A percentile compares a stretch with the other conserved stretches of the same genome.
phyloP scores from a whole-genome alignment of 2,888 invertebrate species.

The Archaeoteleia sp. region DNA sequence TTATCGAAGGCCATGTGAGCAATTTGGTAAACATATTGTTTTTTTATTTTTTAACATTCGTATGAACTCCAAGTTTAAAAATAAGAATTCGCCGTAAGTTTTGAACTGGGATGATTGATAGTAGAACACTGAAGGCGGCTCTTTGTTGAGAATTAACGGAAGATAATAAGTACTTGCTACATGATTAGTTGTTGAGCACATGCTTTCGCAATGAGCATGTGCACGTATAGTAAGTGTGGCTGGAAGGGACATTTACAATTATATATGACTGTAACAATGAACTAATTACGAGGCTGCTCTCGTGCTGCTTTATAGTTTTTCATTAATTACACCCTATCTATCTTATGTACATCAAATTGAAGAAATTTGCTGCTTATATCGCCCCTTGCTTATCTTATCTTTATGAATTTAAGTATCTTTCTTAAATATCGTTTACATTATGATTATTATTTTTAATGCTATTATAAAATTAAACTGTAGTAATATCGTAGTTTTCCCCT shows the following conservation, averaged over 20 bases:
- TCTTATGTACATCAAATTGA: conserved; percentile 7
- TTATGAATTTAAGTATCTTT: too few relatives aligned
- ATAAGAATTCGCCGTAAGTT: conserved; percentile 6
- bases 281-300: conserved; percentile 38
- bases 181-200: conserved; percentile 55
- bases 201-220: conserved; percentile 41
- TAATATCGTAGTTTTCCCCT: too few relatives aligned
- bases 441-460: too few relatives aligned
- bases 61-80: too few relatives aligned
- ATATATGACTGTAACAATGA: conserved; percentile 49
- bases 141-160: conserved; percentile 54
- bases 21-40: too few relatives aligned
- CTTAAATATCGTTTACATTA: too few relatives aligned
- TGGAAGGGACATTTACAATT: conserved; percentile 49
- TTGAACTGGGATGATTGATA: conserved; percentile 41
- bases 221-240: conserved; percentile 26
- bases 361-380: not conserved
- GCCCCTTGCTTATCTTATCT: conserved; percentile 6
- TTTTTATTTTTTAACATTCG: too few relatives aligned
- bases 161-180: conserved; percentile 56
- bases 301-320: conserved; percentile 13
- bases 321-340: conserved; percentile 12
- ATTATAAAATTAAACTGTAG: too few relatives aligned
- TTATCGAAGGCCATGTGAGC: too few relatives aligned
- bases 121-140: conserved; percentile 27